Percentiles rank a stretch among this genome's conserved stretches.
These are phyloP conservation scores for Nasonia giraulti DNA, from an alignment of 1,140 invertebrate genomes.

Conservation along the genomic window DNA sequence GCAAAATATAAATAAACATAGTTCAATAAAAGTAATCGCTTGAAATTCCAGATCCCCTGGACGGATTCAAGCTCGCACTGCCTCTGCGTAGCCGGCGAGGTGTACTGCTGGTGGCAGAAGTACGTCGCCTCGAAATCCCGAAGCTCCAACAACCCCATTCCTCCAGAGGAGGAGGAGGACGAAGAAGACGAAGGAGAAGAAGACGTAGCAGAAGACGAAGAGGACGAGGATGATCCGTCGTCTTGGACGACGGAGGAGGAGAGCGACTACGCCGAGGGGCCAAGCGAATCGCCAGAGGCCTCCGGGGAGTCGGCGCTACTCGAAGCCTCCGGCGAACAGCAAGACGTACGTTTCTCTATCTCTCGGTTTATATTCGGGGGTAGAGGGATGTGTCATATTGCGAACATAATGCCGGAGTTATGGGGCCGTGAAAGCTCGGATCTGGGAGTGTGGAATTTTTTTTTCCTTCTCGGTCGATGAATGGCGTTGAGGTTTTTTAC, in stretches of 20 bases:
- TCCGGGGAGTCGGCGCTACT: constrained; percentile 55
- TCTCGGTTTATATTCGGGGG: not conserved
- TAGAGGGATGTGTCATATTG: too few relatives aligned
- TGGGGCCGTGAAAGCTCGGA: too few relatives aligned
- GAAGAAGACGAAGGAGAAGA: not conserved
- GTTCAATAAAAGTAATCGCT: too few relatives aligned
- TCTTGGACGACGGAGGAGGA: constrained; percentile 53
- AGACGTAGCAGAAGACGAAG: not conserved
- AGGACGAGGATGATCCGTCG: not conserved
- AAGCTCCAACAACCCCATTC: not conserved
- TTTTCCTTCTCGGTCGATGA: too few relatives aligned
- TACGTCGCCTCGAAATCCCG: constrained; percentile 18
- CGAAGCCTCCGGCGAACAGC: constrained; percentile 28
- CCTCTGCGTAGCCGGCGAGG: constrained; percentile 82
- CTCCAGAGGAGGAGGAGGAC: not conserved
- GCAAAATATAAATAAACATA: too few relatives aligned
- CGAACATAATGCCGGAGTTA: not conserved
- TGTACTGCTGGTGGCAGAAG: constrained; percentile 85
- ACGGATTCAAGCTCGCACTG: constrained; percentile 81
- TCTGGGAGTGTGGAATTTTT: too few relatives aligned
- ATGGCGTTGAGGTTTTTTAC: too few relatives aligned
- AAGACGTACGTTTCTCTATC: not conserved
- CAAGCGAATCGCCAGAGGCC: constrained; percentile 57
- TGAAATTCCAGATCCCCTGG: constrained; percentile 66
- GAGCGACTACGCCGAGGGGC: constrained; percentile 37